phyloP scores from a whole-genome alignment of 2,797 vertebrate species.

The Chelidonichthys spinosus region DNA sequence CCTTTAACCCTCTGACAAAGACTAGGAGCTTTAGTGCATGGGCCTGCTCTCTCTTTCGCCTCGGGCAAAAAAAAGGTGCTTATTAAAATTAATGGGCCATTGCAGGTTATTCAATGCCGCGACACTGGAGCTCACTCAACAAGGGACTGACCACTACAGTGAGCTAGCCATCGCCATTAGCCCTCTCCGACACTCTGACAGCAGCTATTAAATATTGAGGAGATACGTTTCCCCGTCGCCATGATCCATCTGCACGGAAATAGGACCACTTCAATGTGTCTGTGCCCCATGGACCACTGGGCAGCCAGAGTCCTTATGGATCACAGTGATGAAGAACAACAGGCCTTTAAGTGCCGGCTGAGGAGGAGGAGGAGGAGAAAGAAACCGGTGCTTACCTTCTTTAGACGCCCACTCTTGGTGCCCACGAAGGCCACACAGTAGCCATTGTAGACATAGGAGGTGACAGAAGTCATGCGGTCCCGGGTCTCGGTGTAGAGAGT shows the following conservation, averaged over 20 bases:
- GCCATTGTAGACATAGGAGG: slow-evolving; percentile 95
- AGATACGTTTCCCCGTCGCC: slow-evolving; percentile 61
- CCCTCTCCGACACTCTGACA: slow-evolving; percentile 58
- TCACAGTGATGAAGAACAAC: slow-evolving; percentile 32
- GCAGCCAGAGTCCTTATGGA: slow-evolving; percentile 19
- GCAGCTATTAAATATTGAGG: slow-evolving; percentile 69
- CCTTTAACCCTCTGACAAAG: slow-evolving; percentile 52
- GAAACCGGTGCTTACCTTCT: slow-evolving; percentile 88
- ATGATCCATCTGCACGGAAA: slow-evolving; percentile 60
- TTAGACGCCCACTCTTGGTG: slow-evolving; percentile 95
- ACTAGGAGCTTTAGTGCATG: slow-evolving; percentile 35
- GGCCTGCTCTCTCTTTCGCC: slow-evolving; percentile 34
- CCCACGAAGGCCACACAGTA: slow-evolving; percentile 97
- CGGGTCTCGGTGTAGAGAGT: slow-evolving; percentile 92
- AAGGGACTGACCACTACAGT: slow-evolving; percentile 60
- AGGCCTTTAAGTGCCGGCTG: slow-evolving; percentile 23
- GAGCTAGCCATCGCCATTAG: slow-evolving; percentile 52
- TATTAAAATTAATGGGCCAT: slow-evolving; percentile 80
- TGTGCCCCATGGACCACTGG: slow-evolving; percentile 25
- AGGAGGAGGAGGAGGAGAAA: background rate
- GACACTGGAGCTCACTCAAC: slow-evolving; percentile 63
- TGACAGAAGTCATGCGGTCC: slow-evolving; percentile 96
- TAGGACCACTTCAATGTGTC: slow-evolving; percentile 52
- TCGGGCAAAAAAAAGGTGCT: slow-evolving; percentile 71
- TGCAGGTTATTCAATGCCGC: slow-evolving; percentile 63